These are phyloP conservation scores for Hippocampus mohnikei DNA, from an alignment of 2,113 vertebrate species.

Conservation along the genomic window DNA sequence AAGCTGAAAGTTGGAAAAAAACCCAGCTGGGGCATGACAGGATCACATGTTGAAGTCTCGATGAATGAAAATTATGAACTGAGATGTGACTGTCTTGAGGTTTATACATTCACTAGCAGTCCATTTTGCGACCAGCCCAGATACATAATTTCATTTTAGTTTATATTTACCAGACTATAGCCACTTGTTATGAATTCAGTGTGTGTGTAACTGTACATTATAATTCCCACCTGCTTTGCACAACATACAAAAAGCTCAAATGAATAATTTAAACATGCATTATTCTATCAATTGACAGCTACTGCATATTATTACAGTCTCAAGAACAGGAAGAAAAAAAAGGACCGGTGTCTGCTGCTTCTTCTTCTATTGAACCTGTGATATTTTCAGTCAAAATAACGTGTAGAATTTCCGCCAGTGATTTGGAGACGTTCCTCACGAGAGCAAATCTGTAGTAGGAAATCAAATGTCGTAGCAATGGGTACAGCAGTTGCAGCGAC, in stretches of 20 bases:
- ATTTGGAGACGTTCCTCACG: not conserved
- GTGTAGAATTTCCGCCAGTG: constrained; percentile 8
- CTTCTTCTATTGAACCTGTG: not conserved
- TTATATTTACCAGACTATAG: not conserved
- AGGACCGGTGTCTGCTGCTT: not conserved
- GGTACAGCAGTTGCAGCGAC: constrained; percentile 26
- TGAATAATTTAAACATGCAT: not conserved
- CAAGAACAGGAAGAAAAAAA: not conserved
- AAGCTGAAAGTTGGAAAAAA: no score
- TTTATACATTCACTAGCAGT: not conserved
- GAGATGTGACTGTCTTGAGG: not conserved
- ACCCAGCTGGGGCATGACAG: no score
- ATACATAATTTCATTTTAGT: no score
- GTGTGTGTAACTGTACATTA: not conserved
- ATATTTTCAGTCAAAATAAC: constrained; percentile 1
- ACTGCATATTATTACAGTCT: not conserved
- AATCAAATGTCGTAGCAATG: not conserved
- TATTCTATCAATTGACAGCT: no score
- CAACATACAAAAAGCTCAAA: not conserved
- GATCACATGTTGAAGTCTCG: no score
- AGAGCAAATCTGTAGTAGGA: constrained; percentile 18
- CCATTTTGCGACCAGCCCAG: no score
- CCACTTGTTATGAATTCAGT: not conserved
- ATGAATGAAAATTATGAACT: not conserved
- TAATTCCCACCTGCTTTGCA: not conserved